These are phyloP conservation scores for Porites rus DNA, from an alignment of 92 coral and sea anemone genomes.

Conservation along the genomic window DNA sequence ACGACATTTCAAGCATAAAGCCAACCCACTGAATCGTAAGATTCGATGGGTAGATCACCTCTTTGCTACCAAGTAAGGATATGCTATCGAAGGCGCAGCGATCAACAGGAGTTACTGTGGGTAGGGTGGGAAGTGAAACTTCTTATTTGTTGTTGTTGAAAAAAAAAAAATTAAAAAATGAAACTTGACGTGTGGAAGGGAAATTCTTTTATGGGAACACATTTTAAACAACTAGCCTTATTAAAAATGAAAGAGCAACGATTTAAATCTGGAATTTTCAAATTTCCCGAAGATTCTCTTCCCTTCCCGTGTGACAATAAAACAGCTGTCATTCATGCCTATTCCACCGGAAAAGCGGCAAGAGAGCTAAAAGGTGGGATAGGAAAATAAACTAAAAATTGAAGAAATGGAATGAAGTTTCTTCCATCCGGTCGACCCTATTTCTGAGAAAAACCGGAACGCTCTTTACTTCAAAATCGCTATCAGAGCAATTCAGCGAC, in stretches of 20 bases:
- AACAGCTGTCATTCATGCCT: neutral
- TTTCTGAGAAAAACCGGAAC: neutral
- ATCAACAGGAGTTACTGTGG: neutral
- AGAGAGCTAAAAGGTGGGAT: neutral
- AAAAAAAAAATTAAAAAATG: too few relatives aligned
- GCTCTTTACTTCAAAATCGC: neutral
- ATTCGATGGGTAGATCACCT: neutral
- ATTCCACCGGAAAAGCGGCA: neutral
- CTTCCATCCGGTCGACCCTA: neutral
- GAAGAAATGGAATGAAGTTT: neutral
- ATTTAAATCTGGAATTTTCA: neutral
- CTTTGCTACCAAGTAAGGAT: neutral
- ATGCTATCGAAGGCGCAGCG: conserved; percentile 7
- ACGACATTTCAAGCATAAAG: neutral
- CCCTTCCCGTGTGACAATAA: neutral
- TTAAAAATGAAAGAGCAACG: neutral
- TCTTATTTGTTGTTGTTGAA: neutral
- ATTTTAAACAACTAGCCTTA: neutral
- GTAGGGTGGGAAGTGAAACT: neutral
- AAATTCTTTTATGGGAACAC: neutral
- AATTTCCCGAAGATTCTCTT: neutral
- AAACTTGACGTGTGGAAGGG: too few relatives aligned
- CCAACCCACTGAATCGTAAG: conserved; percentile 4
- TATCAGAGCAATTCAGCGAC: neutral
- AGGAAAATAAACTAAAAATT: neutral